Evolutionary conservation across 2,113 vertebrate species (phyloP).

Genomic region (Alectura lathami): DNA sequence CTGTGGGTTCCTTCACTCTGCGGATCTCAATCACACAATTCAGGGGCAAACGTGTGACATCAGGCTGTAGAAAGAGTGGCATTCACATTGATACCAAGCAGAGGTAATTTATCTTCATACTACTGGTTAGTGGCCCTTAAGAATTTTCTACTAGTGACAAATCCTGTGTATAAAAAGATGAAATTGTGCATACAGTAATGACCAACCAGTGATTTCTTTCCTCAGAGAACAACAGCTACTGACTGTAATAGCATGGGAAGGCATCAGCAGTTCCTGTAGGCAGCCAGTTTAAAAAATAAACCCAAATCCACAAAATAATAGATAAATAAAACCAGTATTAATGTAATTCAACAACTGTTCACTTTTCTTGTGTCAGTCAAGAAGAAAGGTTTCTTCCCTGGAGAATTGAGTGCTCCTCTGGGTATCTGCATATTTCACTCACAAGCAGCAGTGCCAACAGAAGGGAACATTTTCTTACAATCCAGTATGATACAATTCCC

Average conservation of each 20-base stretch:
- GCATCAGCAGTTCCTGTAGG: not conserved
- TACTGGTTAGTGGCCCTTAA: not conserved
- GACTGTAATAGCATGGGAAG: not conserved
- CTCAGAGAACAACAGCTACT: not conserved
- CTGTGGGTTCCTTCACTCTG: not conserved
- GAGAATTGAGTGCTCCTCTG: not conserved
- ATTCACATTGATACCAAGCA: not conserved
- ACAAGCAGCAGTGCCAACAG: not conserved
- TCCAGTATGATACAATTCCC: not conserved
- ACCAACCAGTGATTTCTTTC: not conserved
- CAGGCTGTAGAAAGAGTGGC: slow-evolving; percentile 2
- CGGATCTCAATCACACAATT: not conserved
- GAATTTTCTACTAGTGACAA: not conserved
- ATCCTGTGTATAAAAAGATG: not conserved
- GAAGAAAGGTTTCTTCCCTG: not conserved
- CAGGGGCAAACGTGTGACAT: not conserved
- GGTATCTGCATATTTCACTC: not conserved
- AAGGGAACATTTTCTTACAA: not conserved
- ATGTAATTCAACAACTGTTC: slow-evolving; percentile 6
- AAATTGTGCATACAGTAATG: not conserved
- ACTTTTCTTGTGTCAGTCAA: not conserved
- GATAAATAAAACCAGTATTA: not conserved
- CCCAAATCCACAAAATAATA: not conserved
- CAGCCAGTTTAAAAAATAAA: not conserved
- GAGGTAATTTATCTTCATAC: slow-evolving; percentile 32